Conservation (phyloP, 2,888 invertebrate species). For the Phlogophora meticulosa region DNA sequence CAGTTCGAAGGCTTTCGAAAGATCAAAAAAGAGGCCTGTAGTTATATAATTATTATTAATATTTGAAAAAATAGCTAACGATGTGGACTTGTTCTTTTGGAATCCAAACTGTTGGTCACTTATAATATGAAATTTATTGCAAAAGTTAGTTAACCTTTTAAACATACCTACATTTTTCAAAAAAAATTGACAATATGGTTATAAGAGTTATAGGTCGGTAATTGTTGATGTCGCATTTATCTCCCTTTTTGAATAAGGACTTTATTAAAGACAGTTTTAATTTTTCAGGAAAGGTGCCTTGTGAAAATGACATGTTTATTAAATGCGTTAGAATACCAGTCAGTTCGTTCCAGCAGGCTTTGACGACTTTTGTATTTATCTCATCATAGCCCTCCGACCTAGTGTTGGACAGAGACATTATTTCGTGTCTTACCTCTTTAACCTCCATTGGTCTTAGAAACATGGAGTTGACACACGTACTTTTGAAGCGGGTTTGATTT, state of each 20-base stretch:
- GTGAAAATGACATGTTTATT: background rate
- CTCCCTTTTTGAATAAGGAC: slow-evolving; percentile 14
- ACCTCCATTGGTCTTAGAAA: background rate
- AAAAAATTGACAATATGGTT: no score
- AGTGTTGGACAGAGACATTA: no score
- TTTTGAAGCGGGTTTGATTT: no score
- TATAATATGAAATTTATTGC: no score
- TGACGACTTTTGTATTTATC: background rate
- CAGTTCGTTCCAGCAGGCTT: background rate
- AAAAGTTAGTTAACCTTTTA: no score
- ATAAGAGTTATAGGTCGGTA: background rate
- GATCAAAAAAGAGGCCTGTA: no score
- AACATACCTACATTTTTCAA: no score
- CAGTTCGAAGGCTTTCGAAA: background rate
- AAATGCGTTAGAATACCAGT: background rate
- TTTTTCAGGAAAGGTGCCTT: background rate
- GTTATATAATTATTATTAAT: no score
- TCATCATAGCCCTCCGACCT: background rate
- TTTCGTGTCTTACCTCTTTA: background rate
- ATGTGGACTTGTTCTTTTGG: no score
- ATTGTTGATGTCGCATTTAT: slow-evolving; percentile 5
- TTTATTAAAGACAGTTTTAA: slow-evolving; percentile 1
- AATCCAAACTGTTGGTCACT: no score
- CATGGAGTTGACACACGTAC: background rate
- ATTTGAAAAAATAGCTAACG: no score